Base-by-base conservation (phyloP, 2,113 vertebrate species). In the Dryoscopus gambensis region DNA sequence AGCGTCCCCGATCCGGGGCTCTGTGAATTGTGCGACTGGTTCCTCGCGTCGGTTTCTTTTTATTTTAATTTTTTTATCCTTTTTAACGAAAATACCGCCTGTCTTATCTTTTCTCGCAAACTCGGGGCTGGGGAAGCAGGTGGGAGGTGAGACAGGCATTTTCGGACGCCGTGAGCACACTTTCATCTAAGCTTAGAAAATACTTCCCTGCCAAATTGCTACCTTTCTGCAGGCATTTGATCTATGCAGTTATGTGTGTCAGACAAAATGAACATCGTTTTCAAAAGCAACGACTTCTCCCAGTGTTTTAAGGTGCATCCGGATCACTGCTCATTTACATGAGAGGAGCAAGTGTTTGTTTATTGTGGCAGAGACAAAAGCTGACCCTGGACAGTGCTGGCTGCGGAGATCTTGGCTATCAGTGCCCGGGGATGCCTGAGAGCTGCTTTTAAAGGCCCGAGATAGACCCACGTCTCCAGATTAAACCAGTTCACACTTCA, bases 231-330 rank as follows among this genome's bases (percentile, higher is more conserved):
- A 80, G 82, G 78, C 90, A 89, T 96, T 77, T 93, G 91, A 97
- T 96, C 91, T 80, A 37, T 23, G 94, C 91, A 87, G 87, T 80
- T 65, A 12, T 86, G 93, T 25, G 89, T 94, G 93, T 90, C 93
- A 83, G 94, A 89, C 94, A 13, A 96, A 96, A 89, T 93, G 95
- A 96, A 91, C 95, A 84, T 86, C 88, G 93, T 63, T 91, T 85
- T 63, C 82, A 81, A 85, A 77, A 94, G 93, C 95, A 40, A 86
- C 94, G 89, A 93, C 90, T 94, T 95, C 89, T 94, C 85, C 67
- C 69, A 55, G 63, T 35, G 89, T 93, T 94, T 93, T 50, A 85
- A 92, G 95, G 91, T 16, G 73, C 88, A 92, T 93, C 93, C 90
- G 91, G 89, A 95, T 95, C 68, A 14, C 71, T 87, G 89, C 95